These are phyloP conservation scores for Leuctra nigra DNA, from an alignment of 2,888 invertebrate genomes.

Conservation along the genomic window DNA sequence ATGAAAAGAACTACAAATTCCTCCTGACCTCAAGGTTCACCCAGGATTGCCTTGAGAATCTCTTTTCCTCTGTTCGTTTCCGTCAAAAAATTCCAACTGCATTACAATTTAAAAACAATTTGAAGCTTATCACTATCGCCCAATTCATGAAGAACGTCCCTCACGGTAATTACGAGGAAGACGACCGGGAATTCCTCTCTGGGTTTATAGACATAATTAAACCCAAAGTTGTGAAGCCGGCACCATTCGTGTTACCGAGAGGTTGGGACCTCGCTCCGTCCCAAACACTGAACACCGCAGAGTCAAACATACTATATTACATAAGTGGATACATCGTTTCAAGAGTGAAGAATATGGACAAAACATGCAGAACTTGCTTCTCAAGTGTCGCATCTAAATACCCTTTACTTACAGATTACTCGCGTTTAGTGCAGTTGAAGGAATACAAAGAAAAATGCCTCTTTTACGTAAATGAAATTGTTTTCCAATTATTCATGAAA, in stretches of 20 bases:
- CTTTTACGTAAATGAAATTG: not conserved
- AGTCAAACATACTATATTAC: not conserved
- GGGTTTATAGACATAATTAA: not conserved
- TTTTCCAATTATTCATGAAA: not conserved
- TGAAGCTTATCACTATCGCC: not conserved
- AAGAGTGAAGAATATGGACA: not conserved
- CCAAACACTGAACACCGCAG: not conserved
- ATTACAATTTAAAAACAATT: not conserved
- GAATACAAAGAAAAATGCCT: not conserved
- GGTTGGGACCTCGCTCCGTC: not conserved
- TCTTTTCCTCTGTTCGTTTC: not conserved
- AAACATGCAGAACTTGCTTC: not conserved
- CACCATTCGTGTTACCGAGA: not conserved
- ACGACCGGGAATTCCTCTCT: not conserved
- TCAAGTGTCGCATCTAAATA: not conserved
- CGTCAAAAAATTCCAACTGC: not conserved
- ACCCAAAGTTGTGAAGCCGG: not conserved
- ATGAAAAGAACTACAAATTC: not conserved
- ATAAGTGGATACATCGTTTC: not conserved
- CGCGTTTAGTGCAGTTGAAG: not conserved
- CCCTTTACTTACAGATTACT: not conserved
- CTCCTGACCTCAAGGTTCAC: not conserved
- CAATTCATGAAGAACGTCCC: not conserved
- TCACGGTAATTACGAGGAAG: not conserved
- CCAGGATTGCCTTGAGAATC: not conserved